Evolutionary conservation across 2,888 invertebrate species (phyloP).

Genomic region (Phragmatobia fuliginosa): DNA sequence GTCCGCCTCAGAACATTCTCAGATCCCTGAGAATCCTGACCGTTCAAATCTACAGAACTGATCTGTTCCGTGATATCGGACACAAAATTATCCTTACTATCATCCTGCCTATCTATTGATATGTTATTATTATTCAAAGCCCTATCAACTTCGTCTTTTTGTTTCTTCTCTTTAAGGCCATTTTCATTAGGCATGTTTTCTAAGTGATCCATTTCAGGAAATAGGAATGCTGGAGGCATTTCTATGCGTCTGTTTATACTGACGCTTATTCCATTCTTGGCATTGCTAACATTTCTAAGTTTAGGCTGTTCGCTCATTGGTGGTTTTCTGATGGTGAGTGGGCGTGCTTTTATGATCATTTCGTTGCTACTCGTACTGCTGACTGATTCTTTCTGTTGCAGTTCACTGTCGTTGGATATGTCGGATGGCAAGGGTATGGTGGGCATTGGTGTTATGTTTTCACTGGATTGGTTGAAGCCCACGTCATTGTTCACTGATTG

Average conservation of each 20-base stretch:
- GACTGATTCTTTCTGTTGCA: constrained; percentile 78
- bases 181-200: constrained; percentile 78
- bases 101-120: constrained; percentile 63
- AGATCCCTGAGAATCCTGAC: constrained; percentile 85
- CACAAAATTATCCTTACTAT: constrained; percentile 75
- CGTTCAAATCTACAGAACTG: constrained; percentile 82
- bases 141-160: constrained; percentile 81
- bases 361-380: constrained; percentile 74
- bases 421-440: constrained; percentile 72
- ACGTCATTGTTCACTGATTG: constrained; percentile 80
- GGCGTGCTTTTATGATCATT: constrained; percentile 91
- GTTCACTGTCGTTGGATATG: constrained; percentile 70
- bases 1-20: constrained; percentile 87
- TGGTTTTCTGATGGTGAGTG: constrained; percentile 93
- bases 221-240: constrained; percentile 93
- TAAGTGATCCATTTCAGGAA: constrained; percentile 91
- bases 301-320: constrained; percentile 93
- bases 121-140: constrained; percentile 71
- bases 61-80: constrained; percentile 83
- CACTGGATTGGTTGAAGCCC: constrained; percentile 67
- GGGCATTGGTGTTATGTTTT: constrained; percentile 63
- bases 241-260: constrained; percentile 92
- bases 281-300: constrained; percentile 87
- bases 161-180: constrained; percentile 73
- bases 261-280: constrained; percentile 88